Evolutionary conservation across 2,888 invertebrate genomes (phyloP), one percentile per base, ranked within the genome.

Genomic region (Strigamia maritima): DNA sequence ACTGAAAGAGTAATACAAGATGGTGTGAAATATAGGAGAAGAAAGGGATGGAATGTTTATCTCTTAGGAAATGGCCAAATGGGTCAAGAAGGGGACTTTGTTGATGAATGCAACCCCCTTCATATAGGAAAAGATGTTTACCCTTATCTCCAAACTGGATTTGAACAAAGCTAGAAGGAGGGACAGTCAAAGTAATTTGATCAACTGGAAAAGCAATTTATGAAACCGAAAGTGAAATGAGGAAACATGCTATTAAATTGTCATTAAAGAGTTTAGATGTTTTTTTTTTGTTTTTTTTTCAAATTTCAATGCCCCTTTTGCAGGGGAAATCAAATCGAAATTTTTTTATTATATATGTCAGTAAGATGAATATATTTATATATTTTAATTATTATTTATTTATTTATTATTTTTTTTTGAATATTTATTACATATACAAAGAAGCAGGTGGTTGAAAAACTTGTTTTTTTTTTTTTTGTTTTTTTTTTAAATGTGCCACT

Each of bases 201-300:
- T 6, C 19, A 19, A 60, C 22, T 60, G n/a, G n/a, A 7, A 31
- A 31, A 40, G 40, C 10, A 40, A 40, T 40, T 40, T 16, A 40
- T 40, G 40, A 14, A 60, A 60, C 4, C 19, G 60, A 22, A 60
- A 60, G 22, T 60, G 60, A 60, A 60, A 60, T 22, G n/a, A 60
- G 60, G 60, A 60, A 60, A 60, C 22, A 60, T 60, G 60, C 60
- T 19, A 60, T 60, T 60, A 60, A 60, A 60, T 19, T 19, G 60
- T 60, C 60, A 60, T 60, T 60, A 60, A 60, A 60, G 6, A 22
- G 22, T 60, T 19, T 7, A 2, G 22, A 10, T 19, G 2, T 16
- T 22, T 60, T 19, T 49, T 49, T 49, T 10, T 4, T 49, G 14
- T 6, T 3, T 49, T 49, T 49, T 14, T 49, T 49, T 49, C 14